phyloP scores from a whole-genome alignment of 2,113 vertebrate genomes.

The Odocoileus hemionus region DNA sequence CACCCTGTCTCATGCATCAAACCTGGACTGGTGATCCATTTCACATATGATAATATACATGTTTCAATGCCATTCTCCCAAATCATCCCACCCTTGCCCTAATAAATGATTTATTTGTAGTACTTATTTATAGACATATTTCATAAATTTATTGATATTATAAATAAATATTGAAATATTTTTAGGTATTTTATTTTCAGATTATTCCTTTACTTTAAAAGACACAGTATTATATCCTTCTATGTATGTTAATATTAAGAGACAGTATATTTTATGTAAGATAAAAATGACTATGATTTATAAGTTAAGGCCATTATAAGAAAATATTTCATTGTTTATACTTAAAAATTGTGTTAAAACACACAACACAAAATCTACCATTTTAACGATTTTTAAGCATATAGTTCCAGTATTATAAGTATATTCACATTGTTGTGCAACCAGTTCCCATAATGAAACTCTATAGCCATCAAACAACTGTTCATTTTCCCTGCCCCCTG shows the following conservation, averaged over 20 bases:
- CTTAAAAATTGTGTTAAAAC: neutral
- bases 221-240: neutral
- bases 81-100: neutral
- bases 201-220: constrained; percentile 18
- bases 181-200: neutral
- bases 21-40: fast-evolving
- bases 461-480: neutral
- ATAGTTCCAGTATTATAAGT: neutral
- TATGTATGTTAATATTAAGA: neutral
- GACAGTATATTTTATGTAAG: neutral
- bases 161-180: neutral
- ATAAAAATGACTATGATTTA: neutral
- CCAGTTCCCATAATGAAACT: neutral
- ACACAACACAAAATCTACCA: neutral
- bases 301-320: neutral
- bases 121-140: neutral
- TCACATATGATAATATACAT: neutral
- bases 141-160: neutral
- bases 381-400: neutral
- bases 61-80: neutral
- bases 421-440: neutral
- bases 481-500: neutral
- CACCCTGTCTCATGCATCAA: neutral
- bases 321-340: neutral
- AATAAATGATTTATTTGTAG: neutral